A percentile compares a stretch with the other conserved stretches of the same genome.
phyloP scores from a whole-genome alignment of 1,140 invertebrate genomes.

The Diorhabda sublineata region DNA sequence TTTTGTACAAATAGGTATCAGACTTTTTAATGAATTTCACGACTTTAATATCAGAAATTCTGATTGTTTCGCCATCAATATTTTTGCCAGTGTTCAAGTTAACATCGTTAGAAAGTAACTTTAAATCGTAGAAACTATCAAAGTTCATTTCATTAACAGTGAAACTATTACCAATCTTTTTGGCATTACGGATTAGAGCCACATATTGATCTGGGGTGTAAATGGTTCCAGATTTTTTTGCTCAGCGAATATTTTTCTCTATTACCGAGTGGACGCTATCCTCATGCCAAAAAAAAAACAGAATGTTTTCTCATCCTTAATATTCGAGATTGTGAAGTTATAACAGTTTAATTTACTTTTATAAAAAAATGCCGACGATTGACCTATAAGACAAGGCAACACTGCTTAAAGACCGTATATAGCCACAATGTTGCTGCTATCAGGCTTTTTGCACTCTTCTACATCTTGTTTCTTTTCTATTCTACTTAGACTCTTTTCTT shows the following conservation, averaged over 20 bases:
- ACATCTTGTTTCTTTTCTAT: constrained; percentile 34
- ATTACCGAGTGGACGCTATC: constrained; percentile 44
- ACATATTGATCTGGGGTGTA: constrained; percentile 39
- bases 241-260: constrained; percentile 39
- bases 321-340: constrained; percentile 46
- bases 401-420: constrained; percentile 37
- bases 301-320: constrained; percentile 27
- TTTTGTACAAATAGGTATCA: constrained; percentile 15
- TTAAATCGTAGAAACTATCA: constrained; percentile 19
- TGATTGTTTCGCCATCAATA: constrained; percentile 7
- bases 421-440: constrained; percentile 21
- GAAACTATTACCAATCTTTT: constrained; percentile 20
- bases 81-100: constrained; percentile 1
- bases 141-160: constrained; percentile 19
- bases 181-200: constrained; percentile 31
- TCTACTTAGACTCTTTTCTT: constrained; percentile 32
- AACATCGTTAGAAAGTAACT: constrained; percentile 6
- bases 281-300: constrained; percentile 51
- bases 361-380: constrained; percentile 37
- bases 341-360: constrained; percentile 46
- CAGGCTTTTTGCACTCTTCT: constrained; percentile 21
- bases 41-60: constrained; percentile 15
- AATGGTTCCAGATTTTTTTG: constrained; percentile 35
- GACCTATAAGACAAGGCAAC: constrained; percentile 33
- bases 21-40: constrained; percentile 14